Base-by-base conservation (phyloP, 2,797 vertebrate species). In the Octomys mimax region DNA sequence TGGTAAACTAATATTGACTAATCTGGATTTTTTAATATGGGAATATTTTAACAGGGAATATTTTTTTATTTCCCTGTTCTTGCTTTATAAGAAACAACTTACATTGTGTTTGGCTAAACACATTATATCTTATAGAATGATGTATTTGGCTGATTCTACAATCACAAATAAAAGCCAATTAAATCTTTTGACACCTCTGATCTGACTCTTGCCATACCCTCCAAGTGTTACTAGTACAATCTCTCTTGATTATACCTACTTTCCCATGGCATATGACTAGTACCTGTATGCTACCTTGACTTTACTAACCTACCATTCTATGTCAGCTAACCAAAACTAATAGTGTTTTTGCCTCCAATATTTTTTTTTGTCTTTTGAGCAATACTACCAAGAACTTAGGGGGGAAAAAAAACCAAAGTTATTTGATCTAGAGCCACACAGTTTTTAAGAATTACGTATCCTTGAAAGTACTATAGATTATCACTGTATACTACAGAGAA, bases 401-500 rank as follows among this genome's bases (percentile, higher is more conserved):
- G 12, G 42, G 6, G 42, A 42, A 54, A 16, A 62, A 54, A 36
- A 90, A 39, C 6, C 2, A n/a, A 89, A 86, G 31, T 16, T 77
- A 7, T 31, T 66, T 91, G 18, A 89, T 86, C 59, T 94, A 94
- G 28, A 91, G 82, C 13, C 54, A 83, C 31, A 83, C 24, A 87
- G 18, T 54, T 91, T 61, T 82, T 91, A 91, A 70, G 12, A 92
- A 92, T 21, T 80, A 6, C 11, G 80, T 89, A 46, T 28, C 26
- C 39, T 94, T 92, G 33, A 10, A 86, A 46, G n/a, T 75, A 68
- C 10, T 36, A 11, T 71, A 64, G 78, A 59, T 95, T 52, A n/a
- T 82, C 57, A 26, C 8, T 46, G 46, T 36, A 66, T n/a, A 42
- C 8, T 26, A 73, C 6, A 73, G 1, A 73, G 1, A 73, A 11